A percentile compares a stretch with the other conserved stretches of the same genome.
These are phyloP conservation scores for Gopherus flavomarginatus DNA, from an alignment of 2,113 vertebrate species.

Conservation along the genomic window DNA sequence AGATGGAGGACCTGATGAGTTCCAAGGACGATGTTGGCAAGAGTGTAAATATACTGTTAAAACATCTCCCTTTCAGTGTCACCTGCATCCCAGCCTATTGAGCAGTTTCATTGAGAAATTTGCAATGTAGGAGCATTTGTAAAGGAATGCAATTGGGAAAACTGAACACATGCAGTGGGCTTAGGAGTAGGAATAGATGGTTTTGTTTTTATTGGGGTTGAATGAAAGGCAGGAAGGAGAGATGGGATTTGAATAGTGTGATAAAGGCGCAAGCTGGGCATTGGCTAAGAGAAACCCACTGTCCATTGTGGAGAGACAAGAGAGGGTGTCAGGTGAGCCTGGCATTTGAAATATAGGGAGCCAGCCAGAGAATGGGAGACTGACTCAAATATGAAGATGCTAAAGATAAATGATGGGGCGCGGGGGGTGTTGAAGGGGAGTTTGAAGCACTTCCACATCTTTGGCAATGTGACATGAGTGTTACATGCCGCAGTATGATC, in stretches of 20 bases:
- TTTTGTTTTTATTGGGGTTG: neutral
- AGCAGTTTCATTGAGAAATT: neutral
- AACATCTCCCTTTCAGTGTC: neutral
- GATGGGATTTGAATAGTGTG: neutral
- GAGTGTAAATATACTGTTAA: slow-evolving; percentile 82
- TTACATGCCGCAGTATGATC: neutral
- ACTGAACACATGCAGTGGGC: neutral
- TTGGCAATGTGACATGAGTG: neutral
- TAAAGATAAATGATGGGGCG: neutral
- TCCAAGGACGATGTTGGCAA: slow-evolving; percentile 98
- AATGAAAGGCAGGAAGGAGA: neutral
- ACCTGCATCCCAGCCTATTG: neutral
- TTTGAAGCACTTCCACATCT: neutral
- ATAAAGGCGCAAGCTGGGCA: neutral
- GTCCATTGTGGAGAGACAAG: fast-evolving
- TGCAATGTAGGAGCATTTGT: neutral
- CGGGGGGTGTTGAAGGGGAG: neutral
- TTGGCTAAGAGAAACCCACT: neutral
- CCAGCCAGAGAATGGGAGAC: neutral
- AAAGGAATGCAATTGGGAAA: neutral
- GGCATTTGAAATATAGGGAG: neutral
- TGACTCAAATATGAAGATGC: neutral
- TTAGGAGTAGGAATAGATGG: neutral
- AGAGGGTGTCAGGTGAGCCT: neutral
- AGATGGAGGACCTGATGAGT: slow-evolving; percentile 98